Base-by-base conservation (phyloP, 2,888 invertebrate species). In the Fissipunctia ypsillon region DNA sequence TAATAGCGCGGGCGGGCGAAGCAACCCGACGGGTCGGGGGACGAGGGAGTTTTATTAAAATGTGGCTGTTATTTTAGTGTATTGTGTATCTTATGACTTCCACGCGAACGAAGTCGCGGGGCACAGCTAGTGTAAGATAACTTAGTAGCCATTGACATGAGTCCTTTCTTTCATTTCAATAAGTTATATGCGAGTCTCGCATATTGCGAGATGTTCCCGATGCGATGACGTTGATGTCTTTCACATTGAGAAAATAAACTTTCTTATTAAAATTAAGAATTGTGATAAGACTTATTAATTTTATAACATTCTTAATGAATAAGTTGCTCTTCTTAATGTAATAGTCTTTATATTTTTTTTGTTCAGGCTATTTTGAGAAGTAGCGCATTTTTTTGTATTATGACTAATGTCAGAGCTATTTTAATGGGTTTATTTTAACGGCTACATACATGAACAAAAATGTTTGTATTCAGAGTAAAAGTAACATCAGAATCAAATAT, bases 221-320 rank as follows among this genome's bases (percentile, higher is more conserved):
- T 50, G 28, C 52, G 84, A 87, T 87, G 89, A 88, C 91, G 90
- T 92, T 92, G 91, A 90, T 88, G 90, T 91, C 91, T 91, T 91
- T 90, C 85, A 70, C 73, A 80, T 73, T 65, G 78, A 83, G 61
- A 76, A 71, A 71, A 43, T 48, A 73, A 78, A 61, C 31, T n/a
- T 35, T 70, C 19, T 50, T 45, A 59, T 56, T 19, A 0, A 41
- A 54, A 41, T 45, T 14, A 45, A 60, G 48, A 54, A 54, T 48
- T 52, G 10, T 12, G 6, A 45, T 31, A 14, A 22, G 5, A 10
- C 0, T 31, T 22, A 52, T 78, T 25, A 22, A 5, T 72, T 71
- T 41, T 14, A 12, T 14, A 25, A n/a, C 28, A 3, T 19, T 52
- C 12, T 19, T 10, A 9, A 43, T 28, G 3, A 7, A 2, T 16